Conservation (phyloP, 2,888 invertebrate species). For the Peribatodes rhomboidaria region DNA sequence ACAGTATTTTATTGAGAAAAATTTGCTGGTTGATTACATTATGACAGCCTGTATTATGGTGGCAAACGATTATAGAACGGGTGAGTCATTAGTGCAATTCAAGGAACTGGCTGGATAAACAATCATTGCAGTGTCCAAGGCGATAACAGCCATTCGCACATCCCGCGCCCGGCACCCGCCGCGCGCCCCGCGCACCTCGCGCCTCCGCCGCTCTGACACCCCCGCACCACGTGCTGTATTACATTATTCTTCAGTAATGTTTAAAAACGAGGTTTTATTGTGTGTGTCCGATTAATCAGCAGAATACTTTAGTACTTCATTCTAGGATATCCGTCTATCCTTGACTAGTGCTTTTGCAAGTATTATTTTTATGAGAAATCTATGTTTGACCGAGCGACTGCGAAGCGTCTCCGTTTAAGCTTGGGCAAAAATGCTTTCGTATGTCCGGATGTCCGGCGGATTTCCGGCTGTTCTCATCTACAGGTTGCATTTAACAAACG, state of each 20-base stretch:
- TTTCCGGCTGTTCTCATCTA: too few relatives aligned
- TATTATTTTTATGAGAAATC: too few relatives aligned
- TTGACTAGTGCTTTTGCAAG: too few relatives aligned
- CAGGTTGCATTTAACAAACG: too few relatives aligned
- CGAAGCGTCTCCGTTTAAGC: too few relatives aligned
- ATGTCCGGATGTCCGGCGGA: too few relatives aligned
- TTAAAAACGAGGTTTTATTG: neutral
- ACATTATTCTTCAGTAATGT: constrained; percentile 4
- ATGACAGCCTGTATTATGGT: constrained; percentile 52
- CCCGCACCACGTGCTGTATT: constrained; percentile 57
- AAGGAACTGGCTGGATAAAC: constrained; percentile 85
- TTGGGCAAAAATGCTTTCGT: too few relatives aligned
- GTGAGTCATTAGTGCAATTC: constrained; percentile 85
- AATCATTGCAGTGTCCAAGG: constrained; percentile 84
- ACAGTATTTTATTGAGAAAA: constrained; percentile 1
- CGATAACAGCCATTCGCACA: constrained; percentile 85
- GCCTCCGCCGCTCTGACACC: constrained; percentile 47
- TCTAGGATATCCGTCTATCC: too few relatives aligned
- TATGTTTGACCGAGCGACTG: too few relatives aligned
- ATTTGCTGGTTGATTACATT: constrained; percentile 17
- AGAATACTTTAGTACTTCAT: too few relatives aligned
- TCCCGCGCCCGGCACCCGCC: constrained; percentile 63
- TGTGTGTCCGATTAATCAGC: neutral
- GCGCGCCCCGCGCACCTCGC: constrained; percentile 44
- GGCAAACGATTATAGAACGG: constrained; percentile 71